Conservation (phyloP, 2,113 vertebrate genomes). For the Sapajus apella region DNA sequence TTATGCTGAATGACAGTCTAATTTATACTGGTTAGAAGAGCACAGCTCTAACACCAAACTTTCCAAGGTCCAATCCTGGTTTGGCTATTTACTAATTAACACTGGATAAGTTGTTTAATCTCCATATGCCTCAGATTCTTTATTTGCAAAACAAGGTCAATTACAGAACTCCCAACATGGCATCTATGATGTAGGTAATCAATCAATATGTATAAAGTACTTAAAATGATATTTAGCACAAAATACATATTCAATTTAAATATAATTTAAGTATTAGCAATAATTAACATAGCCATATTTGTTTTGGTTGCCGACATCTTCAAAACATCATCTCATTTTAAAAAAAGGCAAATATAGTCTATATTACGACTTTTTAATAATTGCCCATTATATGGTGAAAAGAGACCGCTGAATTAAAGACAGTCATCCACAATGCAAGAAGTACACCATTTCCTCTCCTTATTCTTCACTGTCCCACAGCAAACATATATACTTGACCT, state of each 20-base stretch:
- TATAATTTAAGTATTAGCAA: not conserved
- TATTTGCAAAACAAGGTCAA: not conserved
- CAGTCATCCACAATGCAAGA: not conserved
- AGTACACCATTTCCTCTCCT: no score
- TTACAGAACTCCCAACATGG: not conserved
- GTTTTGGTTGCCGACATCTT: not conserved
- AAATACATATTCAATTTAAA: not conserved
- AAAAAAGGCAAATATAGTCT: not conserved
- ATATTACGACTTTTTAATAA: not conserved
- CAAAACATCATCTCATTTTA: not conserved
- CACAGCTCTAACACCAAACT: not conserved
- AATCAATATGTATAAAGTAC: not conserved
- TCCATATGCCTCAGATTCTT: not conserved
- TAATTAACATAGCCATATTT: not conserved
- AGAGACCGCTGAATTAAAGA: not conserved
- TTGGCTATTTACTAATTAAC: not conserved
- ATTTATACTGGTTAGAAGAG: not conserved
- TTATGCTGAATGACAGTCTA: not conserved
- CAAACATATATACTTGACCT: not conserved
- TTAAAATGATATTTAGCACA: not conserved
- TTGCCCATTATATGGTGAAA: not conserved
- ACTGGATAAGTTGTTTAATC: not conserved
- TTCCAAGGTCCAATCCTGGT: not conserved
- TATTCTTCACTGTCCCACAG: not conserved
- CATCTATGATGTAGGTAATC: not conserved